Evolutionary conservation across 2,113 vertebrate species (phyloP).

Genomic region (Scartelaos histophorus): DNA sequence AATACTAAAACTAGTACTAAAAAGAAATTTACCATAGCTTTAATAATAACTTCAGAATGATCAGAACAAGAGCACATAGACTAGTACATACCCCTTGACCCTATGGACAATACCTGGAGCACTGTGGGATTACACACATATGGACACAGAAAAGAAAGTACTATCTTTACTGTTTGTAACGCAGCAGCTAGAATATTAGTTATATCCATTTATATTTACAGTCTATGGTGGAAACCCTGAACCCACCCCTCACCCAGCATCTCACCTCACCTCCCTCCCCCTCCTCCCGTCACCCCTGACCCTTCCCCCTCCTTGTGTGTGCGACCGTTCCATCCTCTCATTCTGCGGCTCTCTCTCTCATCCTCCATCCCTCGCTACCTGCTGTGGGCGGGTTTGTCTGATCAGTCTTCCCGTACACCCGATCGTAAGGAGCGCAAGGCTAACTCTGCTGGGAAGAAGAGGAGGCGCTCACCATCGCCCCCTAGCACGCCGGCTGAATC

Average conservation of each 20-base stretch:
- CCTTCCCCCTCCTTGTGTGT: slow-evolving; percentile 72
- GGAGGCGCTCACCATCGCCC: slow-evolving; percentile 93
- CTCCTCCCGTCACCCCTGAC: slow-evolving; percentile 13
- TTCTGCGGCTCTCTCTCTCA: slow-evolving; percentile 82
- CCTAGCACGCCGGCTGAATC: slow-evolving; percentile 88
- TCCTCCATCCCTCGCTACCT: slow-evolving; percentile 75
- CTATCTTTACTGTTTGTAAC: too few relatives aligned
- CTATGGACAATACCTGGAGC: too few relatives aligned
- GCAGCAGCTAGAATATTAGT: too few relatives aligned
- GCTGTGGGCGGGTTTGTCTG: slow-evolving; percentile 74
- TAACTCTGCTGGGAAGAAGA: slow-evolving; percentile 87
- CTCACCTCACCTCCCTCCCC: slow-evolving; percentile 27
- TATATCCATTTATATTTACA: too few relatives aligned
- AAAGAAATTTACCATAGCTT: too few relatives aligned
- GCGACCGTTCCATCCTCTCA: slow-evolving; percentile 78
- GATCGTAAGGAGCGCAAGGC: slow-evolving; percentile 96
- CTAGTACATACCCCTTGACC: too few relatives aligned
- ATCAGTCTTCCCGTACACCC: slow-evolving; percentile 93
- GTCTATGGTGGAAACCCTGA: slow-evolving; percentile 64
- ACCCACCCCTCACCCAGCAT: slow-evolving; percentile 56
- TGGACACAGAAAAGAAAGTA: too few relatives aligned
- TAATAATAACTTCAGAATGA: too few relatives aligned
- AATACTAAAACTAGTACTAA: too few relatives aligned
- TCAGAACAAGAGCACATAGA: too few relatives aligned
- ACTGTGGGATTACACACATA: too few relatives aligned